phyloP scores from a whole-genome alignment of 2,797 vertebrate species.

The Chelon auratus region DNA sequence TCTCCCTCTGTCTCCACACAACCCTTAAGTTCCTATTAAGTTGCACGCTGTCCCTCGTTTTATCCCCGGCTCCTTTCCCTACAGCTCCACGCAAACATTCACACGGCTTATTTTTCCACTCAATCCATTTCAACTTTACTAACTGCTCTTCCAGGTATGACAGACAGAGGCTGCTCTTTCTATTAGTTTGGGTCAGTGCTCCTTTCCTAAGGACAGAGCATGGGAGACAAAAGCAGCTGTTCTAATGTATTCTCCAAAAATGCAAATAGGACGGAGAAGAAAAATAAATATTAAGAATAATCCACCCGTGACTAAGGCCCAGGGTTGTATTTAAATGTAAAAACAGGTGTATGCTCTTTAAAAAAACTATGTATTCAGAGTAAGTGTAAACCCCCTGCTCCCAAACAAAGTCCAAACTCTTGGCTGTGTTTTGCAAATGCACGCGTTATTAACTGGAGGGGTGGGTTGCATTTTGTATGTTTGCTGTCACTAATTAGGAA shows the following conservation, averaged over 20 bases:
- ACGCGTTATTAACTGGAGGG: slow-evolving; percentile 27
- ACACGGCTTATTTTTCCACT: neutral
- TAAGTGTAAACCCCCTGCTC: slow-evolving; percentile 11
- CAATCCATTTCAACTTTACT: slow-evolving; percentile 44
- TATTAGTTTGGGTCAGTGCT: slow-evolving; percentile 78
- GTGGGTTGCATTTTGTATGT: slow-evolving; percentile 17
- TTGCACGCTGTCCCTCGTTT: slow-evolving; percentile 23
- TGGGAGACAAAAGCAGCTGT: slow-evolving; percentile 36
- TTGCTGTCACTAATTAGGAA: slow-evolving; percentile 67
- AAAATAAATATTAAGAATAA: slow-evolving; percentile 22
- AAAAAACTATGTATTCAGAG: neutral
- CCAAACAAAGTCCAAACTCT: slow-evolving; percentile 24
- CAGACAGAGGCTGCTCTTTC: slow-evolving; percentile 86
- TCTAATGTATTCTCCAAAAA: slow-evolving; percentile 46
- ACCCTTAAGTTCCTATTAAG: slow-evolving; percentile 55
- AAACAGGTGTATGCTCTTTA: slow-evolving; percentile 28
- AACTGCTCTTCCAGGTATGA: slow-evolving; percentile 78
- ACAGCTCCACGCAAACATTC: neutral
- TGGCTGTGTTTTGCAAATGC: neutral
- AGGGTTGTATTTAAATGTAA: slow-evolving; percentile 26
- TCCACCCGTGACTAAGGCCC: slow-evolving; percentile 27
- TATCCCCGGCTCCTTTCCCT: slow-evolving; percentile 26
- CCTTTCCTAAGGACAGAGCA: slow-evolving; percentile 46
- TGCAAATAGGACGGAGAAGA: slow-evolving; percentile 26
- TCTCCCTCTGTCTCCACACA: slow-evolving; percentile 27